These are phyloP conservation scores for Gobius niger DNA, from an alignment of 2,113 vertebrate genomes.

Conservation along the genomic window DNA sequence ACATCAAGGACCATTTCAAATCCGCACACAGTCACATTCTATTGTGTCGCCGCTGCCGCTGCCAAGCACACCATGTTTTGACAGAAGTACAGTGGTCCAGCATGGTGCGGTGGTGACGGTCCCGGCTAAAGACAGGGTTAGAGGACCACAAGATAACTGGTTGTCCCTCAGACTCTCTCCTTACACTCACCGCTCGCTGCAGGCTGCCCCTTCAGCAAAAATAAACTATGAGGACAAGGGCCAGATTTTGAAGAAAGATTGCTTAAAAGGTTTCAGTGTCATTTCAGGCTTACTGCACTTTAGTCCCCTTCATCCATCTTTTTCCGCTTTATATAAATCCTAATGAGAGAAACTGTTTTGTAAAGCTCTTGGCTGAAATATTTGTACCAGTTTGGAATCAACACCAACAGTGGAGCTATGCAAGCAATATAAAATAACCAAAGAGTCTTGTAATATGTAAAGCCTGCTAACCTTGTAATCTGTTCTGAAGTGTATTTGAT, in stretches of 20 bases:
- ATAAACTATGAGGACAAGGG: constrained; percentile 27
- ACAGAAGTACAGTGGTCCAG: constrained; percentile 44
- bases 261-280: constrained; percentile 40
- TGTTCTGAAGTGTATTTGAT: too few relatives aligned
- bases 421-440: too few relatives aligned
- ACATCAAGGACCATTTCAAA: constrained; percentile 19
- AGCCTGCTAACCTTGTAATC: too few relatives aligned
- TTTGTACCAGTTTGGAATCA: too few relatives aligned
- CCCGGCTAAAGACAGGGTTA: constrained; percentile 60
- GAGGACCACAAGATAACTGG: constrained; percentile 58
- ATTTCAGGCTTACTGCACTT: not conserved
- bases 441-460: too few relatives aligned
- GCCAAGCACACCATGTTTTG: constrained; percentile 58
- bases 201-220: constrained; percentile 45
- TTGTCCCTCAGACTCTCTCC: constrained; percentile 34
- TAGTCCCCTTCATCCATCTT: too few relatives aligned
- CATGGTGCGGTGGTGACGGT: constrained; percentile 58
- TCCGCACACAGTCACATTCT: constrained; percentile 15
- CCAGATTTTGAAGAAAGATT: constrained; percentile 54
- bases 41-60: not conserved
- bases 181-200: constrained; percentile 31
- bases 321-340: too few relatives aligned
- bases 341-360: too few relatives aligned
- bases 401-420: too few relatives aligned
- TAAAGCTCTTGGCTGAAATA: too few relatives aligned